Conservation (phyloP, 2,113 vertebrate genomes). For the Lota lota region DNA sequence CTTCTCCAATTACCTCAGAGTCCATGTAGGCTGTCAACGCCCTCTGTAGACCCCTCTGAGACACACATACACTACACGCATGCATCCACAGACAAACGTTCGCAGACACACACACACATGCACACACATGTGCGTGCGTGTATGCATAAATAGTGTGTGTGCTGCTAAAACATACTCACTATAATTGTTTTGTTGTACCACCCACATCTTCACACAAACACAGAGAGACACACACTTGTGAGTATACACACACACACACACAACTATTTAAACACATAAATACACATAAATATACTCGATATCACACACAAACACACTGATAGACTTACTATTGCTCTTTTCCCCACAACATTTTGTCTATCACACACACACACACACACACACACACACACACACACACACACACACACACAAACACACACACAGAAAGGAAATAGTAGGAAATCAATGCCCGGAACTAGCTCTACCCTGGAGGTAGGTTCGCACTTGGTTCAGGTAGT, state of each 20-base stretch:
- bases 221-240: background rate
- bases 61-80: background rate
- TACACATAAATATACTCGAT: too few relatives aligned
- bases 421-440: slow-evolving; percentile 6
- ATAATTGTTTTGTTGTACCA: too few relatives aligned
- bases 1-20: slow-evolving; percentile 42
- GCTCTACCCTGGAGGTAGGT: slow-evolving; percentile 22
- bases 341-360: background rate
- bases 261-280: too few relatives aligned
- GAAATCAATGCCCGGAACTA: slow-evolving; percentile 43
- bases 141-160: too few relatives aligned
- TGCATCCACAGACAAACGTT: background rate
- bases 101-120: background rate
- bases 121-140: too few relatives aligned
- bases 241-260: background rate
- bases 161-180: too few relatives aligned
- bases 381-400: slow-evolving; percentile 18
- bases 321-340: slow-evolving; percentile 1
- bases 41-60: background rate
- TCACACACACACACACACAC: slow-evolving; percentile 8
- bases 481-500: slow-evolving; percentile 13
- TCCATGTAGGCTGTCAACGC: slow-evolving; percentile 25
- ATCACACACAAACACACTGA: background rate
- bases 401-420: slow-evolving; percentile 9
- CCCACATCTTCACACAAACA: too few relatives aligned